Conservation (phyloP, 2,888 invertebrate genomes). For the Scaptodrosophila latifasciaeformis region DNA sequence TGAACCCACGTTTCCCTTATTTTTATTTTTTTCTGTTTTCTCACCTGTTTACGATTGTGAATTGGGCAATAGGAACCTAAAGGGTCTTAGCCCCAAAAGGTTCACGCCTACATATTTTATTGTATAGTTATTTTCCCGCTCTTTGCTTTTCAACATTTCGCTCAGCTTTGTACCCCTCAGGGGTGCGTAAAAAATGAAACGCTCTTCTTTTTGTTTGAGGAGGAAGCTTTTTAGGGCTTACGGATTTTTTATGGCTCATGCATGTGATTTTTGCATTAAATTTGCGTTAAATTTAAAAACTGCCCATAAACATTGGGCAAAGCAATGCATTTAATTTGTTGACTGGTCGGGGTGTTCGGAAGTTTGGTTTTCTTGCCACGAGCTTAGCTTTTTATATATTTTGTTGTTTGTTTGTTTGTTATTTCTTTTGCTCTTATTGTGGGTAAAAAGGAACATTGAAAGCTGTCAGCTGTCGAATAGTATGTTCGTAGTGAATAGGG, state of each 20-base stretch:
- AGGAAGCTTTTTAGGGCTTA: conserved; percentile 1
- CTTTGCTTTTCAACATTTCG: not conserved
- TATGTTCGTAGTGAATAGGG: conserved; percentile 27
- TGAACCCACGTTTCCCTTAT: no score
- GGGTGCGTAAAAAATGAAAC: no score
- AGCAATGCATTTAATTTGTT: conserved; percentile 44
- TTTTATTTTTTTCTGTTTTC: no score
- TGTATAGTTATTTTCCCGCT: conserved; percentile 30
- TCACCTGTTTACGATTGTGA: not conserved
- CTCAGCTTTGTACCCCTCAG: no score
- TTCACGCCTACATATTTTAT: conserved; percentile 19
- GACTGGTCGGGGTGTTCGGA: conserved; percentile 17
- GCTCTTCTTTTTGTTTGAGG: not conserved
- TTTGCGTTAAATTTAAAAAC: conserved; percentile 37
- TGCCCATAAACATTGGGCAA: no score
- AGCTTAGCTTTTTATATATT: no score
- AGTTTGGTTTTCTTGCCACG: no score
- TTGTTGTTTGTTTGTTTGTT: no score
- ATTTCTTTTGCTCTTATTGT: no score
- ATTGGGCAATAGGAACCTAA: not conserved
- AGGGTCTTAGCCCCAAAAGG: not conserved
- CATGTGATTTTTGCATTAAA: conserved; percentile 38
- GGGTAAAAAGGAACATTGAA: conserved; percentile 47
- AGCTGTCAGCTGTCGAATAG: conserved; percentile 24
- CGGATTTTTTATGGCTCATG: not conserved